These are phyloP conservation scores for Sebastes steindachneri DNA, from an alignment of 2,797 vertebrate species.

Conservation along the genomic window DNA sequence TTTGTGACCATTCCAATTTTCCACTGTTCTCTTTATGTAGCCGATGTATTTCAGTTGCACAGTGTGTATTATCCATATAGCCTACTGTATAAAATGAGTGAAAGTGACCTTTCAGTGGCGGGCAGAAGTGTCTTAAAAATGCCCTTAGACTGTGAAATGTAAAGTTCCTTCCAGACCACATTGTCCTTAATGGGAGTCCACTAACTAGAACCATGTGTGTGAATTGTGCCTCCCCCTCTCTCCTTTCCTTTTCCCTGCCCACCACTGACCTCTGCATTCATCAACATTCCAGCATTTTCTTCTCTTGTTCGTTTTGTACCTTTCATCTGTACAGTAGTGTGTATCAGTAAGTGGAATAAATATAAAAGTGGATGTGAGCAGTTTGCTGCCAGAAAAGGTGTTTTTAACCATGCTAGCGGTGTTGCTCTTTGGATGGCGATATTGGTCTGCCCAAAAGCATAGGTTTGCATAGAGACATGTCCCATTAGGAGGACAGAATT, in stretches of 20 bases:
- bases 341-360: constrained; percentile 55
- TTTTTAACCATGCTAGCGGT: not conserved
- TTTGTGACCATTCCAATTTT: not conserved
- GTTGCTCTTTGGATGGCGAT: not conserved
- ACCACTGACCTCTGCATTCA: constrained; percentile 48
- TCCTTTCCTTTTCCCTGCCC: constrained; percentile 20
- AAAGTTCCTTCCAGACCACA: constrained; percentile 70
- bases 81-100: constrained; percentile 19
- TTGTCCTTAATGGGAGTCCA: constrained; percentile 64
- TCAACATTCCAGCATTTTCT: constrained; percentile 37
- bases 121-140: constrained; percentile 59
- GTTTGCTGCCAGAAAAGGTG: not conserved
- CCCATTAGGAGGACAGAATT: not conserved
- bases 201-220: constrained; percentile 82
- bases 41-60: constrained; percentile 1
- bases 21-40: not conserved
- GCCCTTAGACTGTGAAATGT: constrained; percentile 75
- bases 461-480: not conserved
- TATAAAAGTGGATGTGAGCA: constrained; percentile 2
- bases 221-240: constrained; percentile 45
- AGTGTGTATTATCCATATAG: constrained; percentile 9
- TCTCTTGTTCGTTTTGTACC: constrained; percentile 20
- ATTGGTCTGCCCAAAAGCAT: not conserved
- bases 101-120: constrained; percentile 51
- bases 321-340: constrained; percentile 32